These are phyloP conservation scores for Pachydiplax longipennis DNA, from an alignment of 2,888 invertebrate species.

Conservation along the genomic window DNA sequence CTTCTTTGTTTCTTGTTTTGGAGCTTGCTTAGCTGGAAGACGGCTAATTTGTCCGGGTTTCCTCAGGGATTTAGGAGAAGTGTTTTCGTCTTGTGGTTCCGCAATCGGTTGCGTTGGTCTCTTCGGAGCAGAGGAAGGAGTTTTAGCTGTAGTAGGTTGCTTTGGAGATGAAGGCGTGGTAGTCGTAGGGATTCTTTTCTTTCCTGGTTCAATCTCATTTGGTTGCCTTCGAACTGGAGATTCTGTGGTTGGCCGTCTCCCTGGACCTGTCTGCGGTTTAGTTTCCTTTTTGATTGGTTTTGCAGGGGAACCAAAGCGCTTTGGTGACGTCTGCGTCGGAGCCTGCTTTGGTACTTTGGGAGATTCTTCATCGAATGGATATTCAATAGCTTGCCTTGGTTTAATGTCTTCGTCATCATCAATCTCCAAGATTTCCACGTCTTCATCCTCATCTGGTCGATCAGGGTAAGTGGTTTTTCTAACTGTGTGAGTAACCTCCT, in stretches of 20 bases:
- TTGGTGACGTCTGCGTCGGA: background rate
- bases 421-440: conserved; percentile 20
- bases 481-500: background rate
- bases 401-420: background rate
- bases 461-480: conserved; percentile 2
- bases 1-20: background rate
- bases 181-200: background rate
- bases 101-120: background rate
- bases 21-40: background rate
- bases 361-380: background rate
- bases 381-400: background rate
- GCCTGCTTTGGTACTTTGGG: background rate
- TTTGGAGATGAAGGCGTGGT: background rate
- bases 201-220: background rate
- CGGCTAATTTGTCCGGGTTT: background rate
- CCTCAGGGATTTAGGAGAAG: conserved; percentile 1
- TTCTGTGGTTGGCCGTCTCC: background rate
- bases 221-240: background rate
- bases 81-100: background rate
- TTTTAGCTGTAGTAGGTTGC: background rate
- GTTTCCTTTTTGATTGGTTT: background rate
- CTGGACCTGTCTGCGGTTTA: background rate
- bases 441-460: background rate
- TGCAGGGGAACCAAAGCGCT: background rate
- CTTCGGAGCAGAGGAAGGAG: background rate